phyloP scores from a whole-genome alignment of 2,888 invertebrate species.

The Caenorhabditis sp. region DNA sequence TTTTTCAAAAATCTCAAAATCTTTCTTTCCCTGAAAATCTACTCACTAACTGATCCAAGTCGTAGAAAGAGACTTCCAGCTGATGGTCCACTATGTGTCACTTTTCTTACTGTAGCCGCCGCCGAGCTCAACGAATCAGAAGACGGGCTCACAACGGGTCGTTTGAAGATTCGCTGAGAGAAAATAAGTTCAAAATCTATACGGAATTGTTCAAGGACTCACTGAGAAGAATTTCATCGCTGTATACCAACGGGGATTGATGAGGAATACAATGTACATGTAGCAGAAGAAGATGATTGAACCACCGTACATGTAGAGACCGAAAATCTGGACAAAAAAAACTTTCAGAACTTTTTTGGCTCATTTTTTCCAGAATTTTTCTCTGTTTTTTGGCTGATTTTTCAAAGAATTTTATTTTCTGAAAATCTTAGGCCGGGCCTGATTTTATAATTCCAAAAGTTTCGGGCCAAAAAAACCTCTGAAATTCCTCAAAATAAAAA shows the following conservation, averaged over 20 bases:
- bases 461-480: too few relatives aligned
- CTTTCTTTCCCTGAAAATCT: too few relatives aligned
- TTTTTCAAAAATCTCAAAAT: too few relatives aligned
- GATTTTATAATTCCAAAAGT: too few relatives aligned
- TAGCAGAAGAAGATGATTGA: conserved; percentile 63
- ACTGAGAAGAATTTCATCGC: conserved; percentile 37
- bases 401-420: too few relatives aligned
- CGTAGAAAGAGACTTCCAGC: conserved; percentile 67
- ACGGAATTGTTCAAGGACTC: not conserved
- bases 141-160: conserved; percentile 30
- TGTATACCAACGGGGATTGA: conserved; percentile 63
- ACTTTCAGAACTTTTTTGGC: too few relatives aligned
- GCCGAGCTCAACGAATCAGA: conserved; percentile 48
- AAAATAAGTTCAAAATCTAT: too few relatives aligned
- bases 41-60: conserved; percentile 60
- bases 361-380: too few relatives aligned
- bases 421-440: too few relatives aligned
- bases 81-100: conserved; percentile 63
- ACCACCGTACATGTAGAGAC: conserved; percentile 66
- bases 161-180: conserved; percentile 17
- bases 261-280: conserved; percentile 62
- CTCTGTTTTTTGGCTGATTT: too few relatives aligned
- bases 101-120: conserved; percentile 58
- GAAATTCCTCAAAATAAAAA: too few relatives aligned
- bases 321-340: conserved; percentile 57